Base-by-base conservation (phyloP, 1,140 invertebrate species). In the Camponotus floridanus region DNA sequence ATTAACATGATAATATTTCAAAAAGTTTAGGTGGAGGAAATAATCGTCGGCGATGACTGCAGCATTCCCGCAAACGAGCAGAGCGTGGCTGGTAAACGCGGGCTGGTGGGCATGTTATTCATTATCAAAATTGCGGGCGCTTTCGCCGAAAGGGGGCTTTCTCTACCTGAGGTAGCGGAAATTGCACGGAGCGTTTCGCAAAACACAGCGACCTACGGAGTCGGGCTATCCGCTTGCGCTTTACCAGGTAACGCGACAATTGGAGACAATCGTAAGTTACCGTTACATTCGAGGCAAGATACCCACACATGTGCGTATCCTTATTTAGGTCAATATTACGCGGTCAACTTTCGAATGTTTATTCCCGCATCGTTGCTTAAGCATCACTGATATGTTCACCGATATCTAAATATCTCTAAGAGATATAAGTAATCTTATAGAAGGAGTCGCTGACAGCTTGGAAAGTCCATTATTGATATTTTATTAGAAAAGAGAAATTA, bases 71-170 rank as follows among this genome's bases (percentile, higher is more conserved):
- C 97, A 3, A 94, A 95, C 62, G 94, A 96, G 51, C 96, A 96
- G 89, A 93, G 95, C 68, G 95, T 95, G 59, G 95, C 96, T 70
- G 98, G 98, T 0, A 96, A 97, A 76, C 94, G 98, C 88, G 98
- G 98, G 21, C 95, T 98, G 87, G 96, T 96, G 91, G 98, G 98
- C 6, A 96, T 97, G 64, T 89, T 98, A 1, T 96, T 98, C 39
- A 94, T 97, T 45, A 96, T 96, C 81, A 98, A 98, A 96, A 96
- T 98, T 88, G 97, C 96, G 51, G 98, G 98, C 67, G 97, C 97
- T 11, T 92, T 98, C 93, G 96, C 98, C 1, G 96, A 96, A 80
- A 95, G 95, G 86, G 97, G 97, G 1, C 94, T 94, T 74, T 93
- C 94, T 62, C 93, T 98, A 26, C 92, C 95, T 5, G 92, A 95